Evolutionary conservation across 1,140 invertebrate genomes (phyloP).

Genomic region (Galendromus occidentalis): DNA sequence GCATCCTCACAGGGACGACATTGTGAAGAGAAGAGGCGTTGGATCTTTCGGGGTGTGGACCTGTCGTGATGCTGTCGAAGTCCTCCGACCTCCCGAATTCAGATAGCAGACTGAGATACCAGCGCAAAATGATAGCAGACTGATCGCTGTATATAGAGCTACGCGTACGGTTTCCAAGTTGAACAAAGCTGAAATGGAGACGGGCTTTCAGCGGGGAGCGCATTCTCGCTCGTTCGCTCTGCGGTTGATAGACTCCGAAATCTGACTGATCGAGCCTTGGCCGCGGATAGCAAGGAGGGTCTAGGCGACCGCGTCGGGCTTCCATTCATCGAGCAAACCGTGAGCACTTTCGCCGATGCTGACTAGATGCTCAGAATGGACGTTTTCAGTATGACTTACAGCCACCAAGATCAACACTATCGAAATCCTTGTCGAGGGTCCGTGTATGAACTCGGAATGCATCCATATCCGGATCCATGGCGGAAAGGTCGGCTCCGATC

Average conservation of each 20-base stretch:
- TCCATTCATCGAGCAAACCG: too few relatives aligned
- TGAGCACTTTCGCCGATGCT: too few relatives aligned
- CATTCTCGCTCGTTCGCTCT: too few relatives aligned
- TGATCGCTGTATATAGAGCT: not conserved
- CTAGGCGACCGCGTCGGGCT: too few relatives aligned
- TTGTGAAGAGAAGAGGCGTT: not conserved
- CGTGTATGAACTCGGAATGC: conserved; percentile 1
- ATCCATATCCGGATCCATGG: not conserved
- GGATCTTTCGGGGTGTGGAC: conserved; percentile 1
- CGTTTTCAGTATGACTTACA: not conserved
- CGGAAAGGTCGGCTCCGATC: not conserved
- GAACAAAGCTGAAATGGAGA: not conserved
- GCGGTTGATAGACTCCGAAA: too few relatives aligned
- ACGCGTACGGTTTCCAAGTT: conserved; percentile 6
- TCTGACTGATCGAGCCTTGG: too few relatives aligned
- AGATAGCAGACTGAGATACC: not conserved
- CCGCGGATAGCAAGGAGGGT: too few relatives aligned
- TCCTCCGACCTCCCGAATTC: not conserved
- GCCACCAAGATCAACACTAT: not conserved
- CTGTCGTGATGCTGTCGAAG: not conserved
- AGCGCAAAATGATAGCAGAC: not conserved
- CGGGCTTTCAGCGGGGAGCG: too few relatives aligned
- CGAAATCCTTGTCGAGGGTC: conserved; percentile 1
- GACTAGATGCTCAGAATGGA: too few relatives aligned
- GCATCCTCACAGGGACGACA: not conserved